Evolutionary conservation across 2,113 vertebrate species (phyloP).

Genomic region (Carassius carassius): DNA sequence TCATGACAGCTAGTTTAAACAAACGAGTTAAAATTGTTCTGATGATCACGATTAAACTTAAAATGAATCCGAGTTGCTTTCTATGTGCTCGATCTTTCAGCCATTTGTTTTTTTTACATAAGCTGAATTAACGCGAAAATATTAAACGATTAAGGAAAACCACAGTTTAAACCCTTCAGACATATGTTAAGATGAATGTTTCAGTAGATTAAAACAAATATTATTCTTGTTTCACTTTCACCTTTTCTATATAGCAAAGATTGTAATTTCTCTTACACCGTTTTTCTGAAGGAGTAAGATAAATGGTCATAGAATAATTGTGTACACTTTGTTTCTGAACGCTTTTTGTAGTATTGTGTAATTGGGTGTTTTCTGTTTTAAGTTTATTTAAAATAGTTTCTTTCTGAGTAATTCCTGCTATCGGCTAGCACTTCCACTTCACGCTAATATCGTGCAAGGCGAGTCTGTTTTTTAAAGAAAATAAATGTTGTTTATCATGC

Average conservation of each 20-base stretch:
- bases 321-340: background rate
- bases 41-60: background rate
- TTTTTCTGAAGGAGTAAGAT: background rate
- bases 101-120: background rate
- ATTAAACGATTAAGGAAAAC: background rate
- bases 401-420: background rate
- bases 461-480: background rate
- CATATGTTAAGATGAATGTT: background rate
- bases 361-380: background rate
- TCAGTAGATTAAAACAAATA: background rate
- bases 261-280: background rate
- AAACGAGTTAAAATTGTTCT: background rate
- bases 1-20: background rate
- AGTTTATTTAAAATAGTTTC: background rate
- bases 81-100: background rate
- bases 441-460: too few species aligned
- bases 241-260: background rate
- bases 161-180: background rate
- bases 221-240: background rate
- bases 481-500: accelerated
- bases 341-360: background rate
- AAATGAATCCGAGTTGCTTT: background rate
- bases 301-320: background rate
- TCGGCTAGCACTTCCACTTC: background rate
- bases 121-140: background rate